Evolutionary conservation across 2,888 invertebrate genomes (phyloP), one percentile per base, ranked within the genome.

Genomic region (Halictus ligatus): DNA sequence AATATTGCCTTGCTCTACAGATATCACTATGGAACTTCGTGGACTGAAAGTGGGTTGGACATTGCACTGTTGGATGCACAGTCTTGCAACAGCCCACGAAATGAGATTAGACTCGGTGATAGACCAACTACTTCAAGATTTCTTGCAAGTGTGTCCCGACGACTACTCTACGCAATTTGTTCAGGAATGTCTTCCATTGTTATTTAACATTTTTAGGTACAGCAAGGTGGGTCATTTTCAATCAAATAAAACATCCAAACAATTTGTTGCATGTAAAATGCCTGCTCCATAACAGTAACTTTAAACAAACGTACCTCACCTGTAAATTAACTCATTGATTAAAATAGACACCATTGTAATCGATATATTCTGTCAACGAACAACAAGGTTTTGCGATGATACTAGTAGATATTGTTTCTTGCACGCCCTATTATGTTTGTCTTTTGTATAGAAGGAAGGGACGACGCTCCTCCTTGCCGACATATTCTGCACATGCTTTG

Each of bases 1-100:
- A 50, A 50, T 50, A 21, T 50, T 50, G 0, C 0, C 25, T 21
- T 46, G 72, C 76, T 81, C 89, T 84, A 7, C 93, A 97, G 98
- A 99, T 93, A 98, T 99, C 89, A 98, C 98, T 0, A 96, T 98
- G 92, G 98, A 99, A 94, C 96, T 99, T 54, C 96, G 98, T 83
- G 97, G 98, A 64, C 95, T 98, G 77, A 98, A 98, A 48, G 97
- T 99, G 18, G 97, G 98, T 5, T 99, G 99, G 99, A 98, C 98
- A 0, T 95, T 98, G 43, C 98, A 99, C 94, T 98, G 98, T 90
- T 99, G 99, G 99, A 98, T 98, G 96, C 97, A 98, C 93, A 98
- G 98, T 0, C 95, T 99, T 54, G 97, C 98, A 0, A 98, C 98
- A 0, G 98, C 98, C 0, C 98, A 98, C 80, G 98, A 98, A 88